phyloP scores from a whole-genome alignment of 2,888 invertebrate species.

The Bugulina stolonifera region DNA sequence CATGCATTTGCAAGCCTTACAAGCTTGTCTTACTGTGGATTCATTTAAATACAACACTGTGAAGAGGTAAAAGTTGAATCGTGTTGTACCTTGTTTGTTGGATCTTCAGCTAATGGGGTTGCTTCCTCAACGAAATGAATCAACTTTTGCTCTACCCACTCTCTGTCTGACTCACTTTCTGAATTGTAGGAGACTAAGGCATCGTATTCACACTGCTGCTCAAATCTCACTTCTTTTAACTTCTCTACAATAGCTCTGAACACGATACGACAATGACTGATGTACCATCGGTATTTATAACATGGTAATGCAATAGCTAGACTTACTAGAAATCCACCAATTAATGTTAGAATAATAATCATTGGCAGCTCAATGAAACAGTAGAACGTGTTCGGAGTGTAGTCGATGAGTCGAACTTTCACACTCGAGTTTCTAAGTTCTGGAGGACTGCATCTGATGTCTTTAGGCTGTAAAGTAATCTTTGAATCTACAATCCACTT shows the following conservation, averaged over 20 bases:
- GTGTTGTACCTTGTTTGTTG: too few species aligned
- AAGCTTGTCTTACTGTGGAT: too few species aligned
- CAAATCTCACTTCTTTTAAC: neutral
- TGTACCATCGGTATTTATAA: neutral
- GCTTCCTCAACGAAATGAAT: neutral
- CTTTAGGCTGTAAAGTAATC: neutral
- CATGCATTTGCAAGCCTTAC: too few species aligned
- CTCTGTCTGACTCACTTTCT: neutral
- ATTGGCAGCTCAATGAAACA: neutral
- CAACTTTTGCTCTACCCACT: neutral
- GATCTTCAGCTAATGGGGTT: too few species aligned
- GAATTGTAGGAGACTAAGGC: neutral
- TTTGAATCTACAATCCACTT: neutral
- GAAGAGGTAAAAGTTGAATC: too few species aligned
- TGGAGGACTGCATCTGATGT: neutral
- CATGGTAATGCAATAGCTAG: neutral
- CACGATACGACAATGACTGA: neutral
- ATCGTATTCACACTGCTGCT: constrained; percentile 2
- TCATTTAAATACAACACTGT: too few species aligned
- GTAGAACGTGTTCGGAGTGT: neutral
- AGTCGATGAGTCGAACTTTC: neutral
- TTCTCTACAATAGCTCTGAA: neutral
- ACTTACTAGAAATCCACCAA: neutral
- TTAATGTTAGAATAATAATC: neutral
- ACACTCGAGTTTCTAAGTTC: neutral